Base-by-base conservation (phyloP, 1,140 invertebrate species). In the Bombyx mandarina region DNA sequence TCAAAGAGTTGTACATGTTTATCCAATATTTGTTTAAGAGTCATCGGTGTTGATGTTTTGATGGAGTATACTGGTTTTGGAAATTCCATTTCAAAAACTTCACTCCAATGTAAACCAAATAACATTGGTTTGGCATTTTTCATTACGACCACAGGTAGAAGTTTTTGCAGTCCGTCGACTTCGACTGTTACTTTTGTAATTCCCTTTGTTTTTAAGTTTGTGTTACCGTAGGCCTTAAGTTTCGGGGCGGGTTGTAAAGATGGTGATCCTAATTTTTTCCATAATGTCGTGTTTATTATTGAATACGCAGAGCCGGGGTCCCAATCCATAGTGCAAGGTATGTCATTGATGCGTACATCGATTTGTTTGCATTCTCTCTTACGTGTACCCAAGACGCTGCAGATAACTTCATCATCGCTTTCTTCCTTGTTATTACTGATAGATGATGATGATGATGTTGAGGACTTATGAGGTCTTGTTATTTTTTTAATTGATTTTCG, bases 91-190 rank as follows among this genome's bases (percentile, higher is more conserved):
- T 22, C 9, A 51, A 60, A 52, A 51, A 18, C 35, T 42, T 60
- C 58, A 46, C 53, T 60, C 53, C 59, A 56, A 6, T 56, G 8
- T 56, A 56, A 47, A 1, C 59, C 59, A 48, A 57, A 60, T 22
- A 56, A 45, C 54, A 60, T 60, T 45, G 59, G 54, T 3, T 55
- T 50, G 42, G 60, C 55, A 18, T 54, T 50, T 49, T 53, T 57
- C 50, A 61, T 54, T 8, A 62, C 60, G 10, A 62, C 52, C 12
- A 55, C 56, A 10, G 52, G 52, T 18, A 62, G 35, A 8, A 55
- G 54, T 46, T 55, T 57, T 22, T 54, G 43, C 44, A 49, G 22
- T 2, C 52, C 55, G 8, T 54, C 10, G 8, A 62, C 6, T 50
- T 62, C 56, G 26, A 62, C 56, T 7, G 50, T 51, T 8, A 51